Evolutionary conservation across 2,113 vertebrate species (phyloP), one percentile per base, ranked within the genome.

Genomic region (Platichthys stellatus): DNA sequence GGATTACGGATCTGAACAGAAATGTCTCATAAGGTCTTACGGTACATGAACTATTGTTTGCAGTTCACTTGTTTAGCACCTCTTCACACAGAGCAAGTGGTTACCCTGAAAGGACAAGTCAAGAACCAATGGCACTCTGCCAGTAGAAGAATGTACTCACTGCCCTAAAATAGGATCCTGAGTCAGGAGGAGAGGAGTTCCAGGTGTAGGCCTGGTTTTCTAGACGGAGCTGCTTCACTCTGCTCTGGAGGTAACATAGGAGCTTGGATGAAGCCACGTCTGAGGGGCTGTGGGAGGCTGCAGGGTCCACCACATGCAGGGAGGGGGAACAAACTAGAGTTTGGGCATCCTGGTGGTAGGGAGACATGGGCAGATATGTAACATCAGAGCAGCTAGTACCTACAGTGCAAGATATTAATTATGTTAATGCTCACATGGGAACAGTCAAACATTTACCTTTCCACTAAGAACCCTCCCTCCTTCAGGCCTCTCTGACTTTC

Each of bases 201-300:
- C 61, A 74, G 35, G 10, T 21, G 49, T 71, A 62, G 23, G 60
- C 54, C 63, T 90, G 90, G 43, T 91, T 93, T 80, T 95, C 94
- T 1, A 89, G 74, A 11, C 87, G 86, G 18, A 95, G 92, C 78
- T 94, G 94, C 53, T 77, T 91, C 71, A 95, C 93, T 58, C 86
- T 90, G 62, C 86, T 86, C 89, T 95, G 95, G 35, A 95, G 93
- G 86, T 93, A 90, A 21, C 65, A 84, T 2, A 95, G 83, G 4
- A 95, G 87, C 69, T 93, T 94, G 20, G 93, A 82, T 8, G 94
- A 92, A 66, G 91, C 84, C 56, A 91, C 63, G 23, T 93, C 88
- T 12, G 90, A 84, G 28, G 77, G 82, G 9, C 78, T 56, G 23
- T 69, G 61, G 12, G 67, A 57, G 40, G 70, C 58, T 31, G 66